A percentile compares a stretch with the other conserved stretches of the same genome.
phyloP scores from a whole-genome alignment of 1,140 invertebrate genomes.

The Tachypleus tridentatus region DNA sequence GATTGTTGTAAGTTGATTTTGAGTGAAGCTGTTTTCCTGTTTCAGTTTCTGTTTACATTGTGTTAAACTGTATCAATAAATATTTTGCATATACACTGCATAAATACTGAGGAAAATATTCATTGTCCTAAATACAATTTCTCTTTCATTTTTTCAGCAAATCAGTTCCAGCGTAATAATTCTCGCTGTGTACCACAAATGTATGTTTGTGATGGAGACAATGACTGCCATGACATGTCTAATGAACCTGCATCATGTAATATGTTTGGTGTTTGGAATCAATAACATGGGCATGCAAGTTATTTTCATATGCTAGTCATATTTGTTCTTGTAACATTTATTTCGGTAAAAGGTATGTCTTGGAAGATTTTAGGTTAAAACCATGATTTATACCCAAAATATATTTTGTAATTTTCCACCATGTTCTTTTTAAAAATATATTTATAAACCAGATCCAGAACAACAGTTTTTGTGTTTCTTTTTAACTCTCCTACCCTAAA shows the following conservation, averaged over 20 bases:
- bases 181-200: conserved; percentile 16
- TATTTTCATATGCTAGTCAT: conserved; percentile 57
- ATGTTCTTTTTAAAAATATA: too few species aligned
- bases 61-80: neutral
- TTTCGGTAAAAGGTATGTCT: too few species aligned
- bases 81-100: neutral
- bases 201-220: conserved; percentile 75
- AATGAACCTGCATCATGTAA: conserved; percentile 42
- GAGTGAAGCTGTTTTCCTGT: neutral
- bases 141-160: conserved; percentile 25
- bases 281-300: conserved; percentile 76
- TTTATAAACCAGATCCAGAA: too few species aligned
- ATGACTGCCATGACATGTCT: conserved; percentile 83
- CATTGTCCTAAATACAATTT: too few species aligned
- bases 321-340: too few species aligned
- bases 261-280: conserved; percentile 60
- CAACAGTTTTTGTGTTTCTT: too few species aligned
- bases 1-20: conserved; percentile 45
- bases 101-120: too few species aligned
- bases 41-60: too few species aligned
- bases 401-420: too few species aligned
- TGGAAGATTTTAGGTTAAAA: too few species aligned
- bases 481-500: too few species aligned
- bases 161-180: conserved; percentile 37
- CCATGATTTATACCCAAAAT: too few species aligned